These are phyloP conservation scores for Nycticebus coucang DNA, from an alignment of 2,113 vertebrate genomes.

Conservation along the genomic window DNA sequence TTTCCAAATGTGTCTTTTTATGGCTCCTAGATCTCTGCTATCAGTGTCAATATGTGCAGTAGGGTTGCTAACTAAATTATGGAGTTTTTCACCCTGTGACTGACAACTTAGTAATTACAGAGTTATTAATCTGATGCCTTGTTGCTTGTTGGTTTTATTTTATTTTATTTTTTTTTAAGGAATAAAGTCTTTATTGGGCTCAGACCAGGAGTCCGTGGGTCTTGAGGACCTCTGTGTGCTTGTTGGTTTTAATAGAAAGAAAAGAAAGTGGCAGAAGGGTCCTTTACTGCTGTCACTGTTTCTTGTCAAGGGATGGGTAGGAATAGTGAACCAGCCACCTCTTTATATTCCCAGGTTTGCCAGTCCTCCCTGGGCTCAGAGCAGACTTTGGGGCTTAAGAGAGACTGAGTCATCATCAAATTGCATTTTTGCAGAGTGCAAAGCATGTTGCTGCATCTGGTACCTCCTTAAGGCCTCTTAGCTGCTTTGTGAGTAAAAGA, in stretches of 20 bases:
- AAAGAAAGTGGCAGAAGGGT: neutral
- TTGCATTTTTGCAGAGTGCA: neutral
- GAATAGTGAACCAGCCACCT: neutral
- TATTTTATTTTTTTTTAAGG: no score
- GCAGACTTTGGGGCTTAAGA: neutral
- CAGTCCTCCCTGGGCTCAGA: neutral
- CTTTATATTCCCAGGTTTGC: neutral
- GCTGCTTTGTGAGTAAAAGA: neutral
- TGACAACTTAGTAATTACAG: constrained; percentile 68
- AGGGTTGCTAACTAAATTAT: constrained; percentile 37
- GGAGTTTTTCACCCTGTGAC: constrained; percentile 23
- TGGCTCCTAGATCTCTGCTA: neutral
- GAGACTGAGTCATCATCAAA: neutral
- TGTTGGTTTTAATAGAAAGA: constrained; percentile 58
- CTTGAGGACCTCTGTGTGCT: no score
- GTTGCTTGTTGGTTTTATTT: constrained; percentile 61
- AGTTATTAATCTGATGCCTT: constrained; percentile 27
- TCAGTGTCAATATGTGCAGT: neutral
- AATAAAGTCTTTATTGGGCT: no score
- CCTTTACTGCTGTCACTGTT: neutral
- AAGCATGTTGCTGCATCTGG: neutral
- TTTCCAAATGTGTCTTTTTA: neutral
- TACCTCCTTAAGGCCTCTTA: neutral
- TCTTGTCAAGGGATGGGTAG: constrained; percentile 13
- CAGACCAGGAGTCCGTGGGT: no score